Base-by-base conservation (phyloP, 92 coral and sea anemone species). In the Porites rus region DNA sequence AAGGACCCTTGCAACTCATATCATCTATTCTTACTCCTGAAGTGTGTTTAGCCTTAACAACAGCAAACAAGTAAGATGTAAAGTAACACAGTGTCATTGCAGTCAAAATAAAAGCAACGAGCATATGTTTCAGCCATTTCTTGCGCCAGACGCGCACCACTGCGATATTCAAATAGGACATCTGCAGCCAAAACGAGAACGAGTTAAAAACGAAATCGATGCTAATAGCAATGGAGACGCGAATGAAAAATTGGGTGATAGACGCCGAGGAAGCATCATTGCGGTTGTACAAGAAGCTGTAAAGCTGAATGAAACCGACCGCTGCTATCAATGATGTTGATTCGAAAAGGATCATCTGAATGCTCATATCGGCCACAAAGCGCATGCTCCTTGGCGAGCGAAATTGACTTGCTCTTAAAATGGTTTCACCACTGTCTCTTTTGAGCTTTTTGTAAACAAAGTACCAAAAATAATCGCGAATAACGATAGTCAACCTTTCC, bases 331-430 rank as follows among this genome's bases (percentile, higher is more conserved):
- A 54, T 2, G 88, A 83, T 8, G 95, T 86, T 17, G 89, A 85
- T 58, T 95, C 98, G 21, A 81, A 78, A 16, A 95, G 84, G 77
- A 93, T 84, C 9, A 91, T 76, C 77, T 93, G 95, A 21, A 95
- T 84, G 72, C 90, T 87, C 21, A 89, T 25, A 62, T 93, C 98
- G 31, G 98, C 95, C 3, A 82, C 79, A 13, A 95, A 79, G 31
- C 98, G 91, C 76, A 91, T 81, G 87, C 94, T 94, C 21, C 93
- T 65, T 4, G 96, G 96, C 7, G 83, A 54, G 60, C 89, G 88
- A 46, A 84, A 88, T 76, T 84, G 84, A 19, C 18, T 61, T 22
- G 69, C 70, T 16, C 46, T 85, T 13, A 80, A 68, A 46, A 21
- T 60, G 6, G 69, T 62, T 10, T 72, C 76, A 12, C 52, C 66